Evolutionary conservation across 30 jellyfish, hydroid and myxozoan genomes (phyloP).

Genomic region (Sanderia malayensis): DNA sequence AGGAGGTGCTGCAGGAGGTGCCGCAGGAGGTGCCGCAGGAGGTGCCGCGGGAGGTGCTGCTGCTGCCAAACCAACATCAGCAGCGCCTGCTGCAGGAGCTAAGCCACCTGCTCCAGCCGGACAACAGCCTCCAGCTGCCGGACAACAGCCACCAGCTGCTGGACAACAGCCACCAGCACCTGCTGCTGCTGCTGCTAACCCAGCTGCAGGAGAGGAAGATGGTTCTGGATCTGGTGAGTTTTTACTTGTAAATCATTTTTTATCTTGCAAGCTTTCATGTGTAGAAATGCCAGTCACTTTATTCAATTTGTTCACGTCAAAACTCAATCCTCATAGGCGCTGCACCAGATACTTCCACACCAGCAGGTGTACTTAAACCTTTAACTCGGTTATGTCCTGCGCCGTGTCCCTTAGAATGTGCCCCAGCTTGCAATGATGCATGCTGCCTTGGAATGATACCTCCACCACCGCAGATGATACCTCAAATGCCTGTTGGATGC

Average conservation of each 20-base stretch:
- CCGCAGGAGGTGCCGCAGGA: conserved; percentile 37
- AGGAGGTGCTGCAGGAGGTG: conserved; percentile 52
- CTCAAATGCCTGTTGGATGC: conserved; percentile 67
- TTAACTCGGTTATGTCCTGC: conserved; percentile 61
- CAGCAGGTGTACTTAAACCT: conserved; percentile 63
- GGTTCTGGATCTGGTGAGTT: conserved; percentile 60
- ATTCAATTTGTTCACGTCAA: neutral
- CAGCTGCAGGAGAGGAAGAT: conserved; percentile 56
- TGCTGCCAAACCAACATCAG: conserved; percentile 30
- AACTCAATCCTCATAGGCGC: conserved; percentile 29
- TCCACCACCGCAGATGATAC: conserved; percentile 58
- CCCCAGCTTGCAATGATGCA: conserved; percentile 68
- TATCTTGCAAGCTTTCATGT: no score
- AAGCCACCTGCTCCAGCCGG: conserved; percentile 37
- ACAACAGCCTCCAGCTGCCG: conserved; percentile 27
- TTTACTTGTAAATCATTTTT: no score
- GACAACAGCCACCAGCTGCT: conserved; percentile 30
- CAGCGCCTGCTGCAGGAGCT: conserved; percentile 37
- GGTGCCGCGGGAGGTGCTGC: conserved; percentile 38
- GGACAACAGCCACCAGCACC: conserved; percentile 33
- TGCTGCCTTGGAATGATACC: conserved; percentile 65
- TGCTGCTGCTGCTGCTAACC: conserved; percentile 40
- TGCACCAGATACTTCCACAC: conserved; percentile 18
- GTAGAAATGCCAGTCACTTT: no score
- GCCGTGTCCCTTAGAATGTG: conserved; percentile 59